Conservation (phyloP, 1,140 invertebrate species). For the Araneus ventricosus region DNA sequence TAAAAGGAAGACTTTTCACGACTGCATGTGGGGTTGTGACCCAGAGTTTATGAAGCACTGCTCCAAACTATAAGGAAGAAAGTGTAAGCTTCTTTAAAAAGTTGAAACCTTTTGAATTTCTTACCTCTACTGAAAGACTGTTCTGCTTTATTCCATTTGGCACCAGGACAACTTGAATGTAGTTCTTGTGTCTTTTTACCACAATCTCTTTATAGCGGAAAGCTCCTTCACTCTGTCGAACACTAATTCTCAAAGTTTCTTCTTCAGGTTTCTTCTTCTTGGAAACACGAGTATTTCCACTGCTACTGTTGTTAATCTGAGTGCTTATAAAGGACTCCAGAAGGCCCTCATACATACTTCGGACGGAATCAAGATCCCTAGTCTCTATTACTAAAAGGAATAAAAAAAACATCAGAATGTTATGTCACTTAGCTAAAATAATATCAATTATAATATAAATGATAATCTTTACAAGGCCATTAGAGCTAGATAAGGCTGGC, state of each 20-base stretch:
- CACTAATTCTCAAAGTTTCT: conserved; percentile 58
- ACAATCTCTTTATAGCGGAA: conserved; percentile 84
- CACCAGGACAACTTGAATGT: conserved; percentile 85
- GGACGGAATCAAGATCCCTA: neutral
- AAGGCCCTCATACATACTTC: neutral
- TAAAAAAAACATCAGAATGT: too few relatives aligned
- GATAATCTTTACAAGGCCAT: too few relatives aligned
- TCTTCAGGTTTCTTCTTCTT: conserved; percentile 47
- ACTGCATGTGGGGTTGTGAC: too few relatives aligned
- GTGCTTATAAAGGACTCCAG: neutral
- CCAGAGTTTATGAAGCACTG: too few relatives aligned
- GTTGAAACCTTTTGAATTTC: neutral
- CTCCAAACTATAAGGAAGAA: too few relatives aligned
- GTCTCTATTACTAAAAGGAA: conserved; percentile 14
- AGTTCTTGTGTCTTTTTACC: conserved; percentile 84
- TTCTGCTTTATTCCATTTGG: conserved; percentile 83
- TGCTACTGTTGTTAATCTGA: neutral
- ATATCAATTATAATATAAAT: too few relatives aligned
- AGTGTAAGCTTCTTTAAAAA: too few relatives aligned
- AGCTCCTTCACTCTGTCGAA: conserved; percentile 79
- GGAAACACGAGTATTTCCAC: neutral
- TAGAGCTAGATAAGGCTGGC: too few relatives aligned
- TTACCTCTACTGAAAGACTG: conserved; percentile 83
- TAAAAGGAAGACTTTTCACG: too few relatives aligned
- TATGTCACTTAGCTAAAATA: too few relatives aligned